Evolutionary conservation across 1,140 invertebrate species (phyloP).

Genomic region (Caerostris extrusa): DNA sequence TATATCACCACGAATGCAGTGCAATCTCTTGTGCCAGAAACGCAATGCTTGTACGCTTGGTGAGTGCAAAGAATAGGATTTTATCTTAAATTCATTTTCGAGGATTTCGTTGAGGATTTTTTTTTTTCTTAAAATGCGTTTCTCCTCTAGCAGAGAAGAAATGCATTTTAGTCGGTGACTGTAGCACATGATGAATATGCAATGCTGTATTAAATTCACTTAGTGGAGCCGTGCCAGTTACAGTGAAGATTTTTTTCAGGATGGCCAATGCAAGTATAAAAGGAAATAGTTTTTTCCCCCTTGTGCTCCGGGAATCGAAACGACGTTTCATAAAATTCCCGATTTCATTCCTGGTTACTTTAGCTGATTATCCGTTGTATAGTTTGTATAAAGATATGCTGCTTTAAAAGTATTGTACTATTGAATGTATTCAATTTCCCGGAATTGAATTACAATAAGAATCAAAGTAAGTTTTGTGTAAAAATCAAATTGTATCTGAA

Average conservation of each 20-base stretch:
- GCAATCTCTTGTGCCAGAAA: too few relatives aligned
- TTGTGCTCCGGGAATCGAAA: neutral
- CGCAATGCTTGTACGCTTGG: too few relatives aligned
- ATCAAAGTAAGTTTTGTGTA: neutral
- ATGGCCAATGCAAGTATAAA: conserved; percentile 17
- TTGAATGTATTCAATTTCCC: neutral
- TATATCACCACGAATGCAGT: too few relatives aligned
- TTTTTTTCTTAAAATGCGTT: too few relatives aligned
- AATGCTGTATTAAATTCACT: conserved; percentile 32
- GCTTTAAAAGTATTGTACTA: neutral
- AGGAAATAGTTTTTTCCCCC: neutral
- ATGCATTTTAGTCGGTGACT: neutral
- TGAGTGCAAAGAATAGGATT: too few relatives aligned
- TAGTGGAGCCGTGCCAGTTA: too few relatives aligned
- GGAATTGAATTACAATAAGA: neutral
- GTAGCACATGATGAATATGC: conserved; percentile 55
- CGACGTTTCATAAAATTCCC: neutral
- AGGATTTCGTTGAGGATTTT: too few relatives aligned
- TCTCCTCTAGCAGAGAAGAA: too few relatives aligned
- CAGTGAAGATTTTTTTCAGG: too few relatives aligned
- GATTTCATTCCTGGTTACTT: neutral
- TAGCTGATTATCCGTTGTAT: neutral
- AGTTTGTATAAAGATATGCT: neutral
- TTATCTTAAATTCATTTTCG: too few relatives aligned
- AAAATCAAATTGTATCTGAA: too few relatives aligned